A percentile compares a stretch with the other conserved stretches of the same genome.
Evolutionary conservation across 1,140 invertebrate genomes (phyloP).

Genomic region (Euura lappo): DNA sequence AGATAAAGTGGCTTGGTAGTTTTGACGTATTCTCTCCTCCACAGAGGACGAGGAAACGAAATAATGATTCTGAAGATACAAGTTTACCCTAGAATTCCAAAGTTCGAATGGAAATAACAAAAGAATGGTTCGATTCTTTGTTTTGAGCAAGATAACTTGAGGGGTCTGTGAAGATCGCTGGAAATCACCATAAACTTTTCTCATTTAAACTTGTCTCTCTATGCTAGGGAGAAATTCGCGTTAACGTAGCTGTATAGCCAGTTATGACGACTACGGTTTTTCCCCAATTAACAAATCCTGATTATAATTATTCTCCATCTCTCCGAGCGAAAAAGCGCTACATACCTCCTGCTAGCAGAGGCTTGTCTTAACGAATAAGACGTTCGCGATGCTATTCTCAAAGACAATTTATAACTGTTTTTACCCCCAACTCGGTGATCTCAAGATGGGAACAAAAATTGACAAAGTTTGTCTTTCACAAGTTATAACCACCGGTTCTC

Average conservation of each 20-base stretch:
- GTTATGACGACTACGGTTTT: neutral
- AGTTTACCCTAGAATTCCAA: neutral
- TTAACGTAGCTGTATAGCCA: neutral
- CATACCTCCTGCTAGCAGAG: neutral
- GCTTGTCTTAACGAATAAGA: neutral
- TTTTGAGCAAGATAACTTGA: neutral
- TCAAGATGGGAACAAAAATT: neutral
- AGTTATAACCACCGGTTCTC: neutral
- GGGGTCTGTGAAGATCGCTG: neutral
- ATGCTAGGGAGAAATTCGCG: neutral
- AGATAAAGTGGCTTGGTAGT: no score
- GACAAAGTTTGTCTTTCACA: neutral
- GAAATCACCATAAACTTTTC: conserved; percentile 3
- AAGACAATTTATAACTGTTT: neutral
- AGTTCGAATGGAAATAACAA: neutral
- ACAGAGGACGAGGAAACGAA: no score
- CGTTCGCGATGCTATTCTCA: neutral
- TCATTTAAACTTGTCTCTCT: neutral
- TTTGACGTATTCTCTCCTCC: no score
- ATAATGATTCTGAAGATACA: no score
- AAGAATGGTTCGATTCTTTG: neutral
- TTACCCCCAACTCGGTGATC: neutral
- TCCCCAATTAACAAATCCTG: neutral
- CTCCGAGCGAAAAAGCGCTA: neutral
- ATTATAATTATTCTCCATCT: neutral